Evolutionary conservation across 2,113 vertebrate species (phyloP), one percentile per base, ranked within the genome.

Genomic region (Myanophis thanlyinensis): DNA sequence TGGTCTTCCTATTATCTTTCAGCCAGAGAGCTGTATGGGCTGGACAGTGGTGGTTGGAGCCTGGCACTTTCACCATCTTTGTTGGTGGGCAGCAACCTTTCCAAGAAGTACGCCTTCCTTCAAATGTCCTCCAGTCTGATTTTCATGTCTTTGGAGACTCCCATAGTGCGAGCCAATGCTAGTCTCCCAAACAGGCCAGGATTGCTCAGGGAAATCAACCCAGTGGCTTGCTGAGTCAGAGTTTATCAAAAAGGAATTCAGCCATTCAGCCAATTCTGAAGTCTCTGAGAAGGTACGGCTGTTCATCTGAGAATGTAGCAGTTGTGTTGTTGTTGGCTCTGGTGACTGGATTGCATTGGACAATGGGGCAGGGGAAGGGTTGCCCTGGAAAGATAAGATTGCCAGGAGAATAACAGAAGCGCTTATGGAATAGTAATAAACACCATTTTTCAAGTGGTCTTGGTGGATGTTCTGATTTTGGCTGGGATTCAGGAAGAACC

Each of bases 1-100:
- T 97, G 90, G 88, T 1, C 22, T 95, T 97, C 73, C 90, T 54
- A 54, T 91, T 97, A 47, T 13, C 0, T 6, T 95, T 94, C 0
- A 85, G 90, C 87, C 97, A 96, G 94, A 96, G 97, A 0, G 97
- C 97, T 0, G 20, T 97, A 20, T 97, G 97, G 97, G 94, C n/a
- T 0, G 93, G 30, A 84, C 85, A 53, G 18, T 97, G 97, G 97
- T 67, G 0, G 18, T 90, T 97, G 3, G 95, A 97, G 91, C 96
- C 97, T 0, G 97, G 96, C 84, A 35, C 94, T n/a, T 97, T 97
- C 94, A 96, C 94, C 5, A 49, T 97, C n/a, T 97, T 96, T 0
- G 95, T 93, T 0, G 97, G 97, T 0, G 97, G 97, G 47, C 97
- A 97, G 94, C 97, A 97, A 92, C 97, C 97, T 0, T 92, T 35